Percentiles rank a stretch among this genome's conserved stretches.
phyloP scores from a whole-genome alignment of 2,113 vertebrate genomes.

The Callaeas wilsoni region DNA sequence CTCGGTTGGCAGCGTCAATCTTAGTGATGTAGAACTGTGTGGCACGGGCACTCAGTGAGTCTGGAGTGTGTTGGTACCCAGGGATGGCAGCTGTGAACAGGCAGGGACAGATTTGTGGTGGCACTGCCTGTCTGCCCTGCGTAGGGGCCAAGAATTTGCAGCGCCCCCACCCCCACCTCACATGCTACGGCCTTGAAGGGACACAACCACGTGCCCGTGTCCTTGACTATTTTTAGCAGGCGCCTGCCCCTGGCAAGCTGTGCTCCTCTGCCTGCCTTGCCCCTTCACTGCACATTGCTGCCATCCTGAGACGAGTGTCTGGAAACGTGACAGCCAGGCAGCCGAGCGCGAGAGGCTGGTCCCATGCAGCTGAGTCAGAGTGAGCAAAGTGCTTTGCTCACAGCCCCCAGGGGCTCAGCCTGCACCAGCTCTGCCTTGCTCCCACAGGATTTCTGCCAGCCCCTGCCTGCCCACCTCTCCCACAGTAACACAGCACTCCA shows the following conservation, averaged over 20 bases:
- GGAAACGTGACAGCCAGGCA: constrained; percentile 57
- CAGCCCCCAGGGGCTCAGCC: neutral
- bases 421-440: neutral
- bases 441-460: neutral
- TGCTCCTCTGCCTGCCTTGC: constrained; percentile 58
- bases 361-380: constrained; percentile 60
- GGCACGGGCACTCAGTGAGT: constrained; percentile 72
- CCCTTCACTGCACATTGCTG: constrained; percentile 63
- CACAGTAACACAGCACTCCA: neutral
- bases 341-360: constrained; percentile 1
- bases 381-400: neutral
- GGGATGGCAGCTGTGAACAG: constrained; percentile 83
- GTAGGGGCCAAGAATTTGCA: constrained; percentile 52
- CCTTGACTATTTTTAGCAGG: constrained; percentile 67
- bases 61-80: constrained; percentile 90
- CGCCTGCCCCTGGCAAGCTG: constrained; percentile 59
- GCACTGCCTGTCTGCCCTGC: constrained; percentile 11
- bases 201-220: constrained; percentile 56
- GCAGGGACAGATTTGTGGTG: neutral
- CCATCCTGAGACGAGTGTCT: constrained; percentile 63
- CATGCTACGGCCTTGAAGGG: constrained; percentile 52
- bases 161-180: constrained; percentile 48
- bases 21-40: constrained; percentile 90
- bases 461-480: neutral
- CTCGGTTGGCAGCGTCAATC: constrained; percentile 83